Base-by-base conservation (phyloP, 2,888 invertebrate species). In the Magallana nippona region DNA sequence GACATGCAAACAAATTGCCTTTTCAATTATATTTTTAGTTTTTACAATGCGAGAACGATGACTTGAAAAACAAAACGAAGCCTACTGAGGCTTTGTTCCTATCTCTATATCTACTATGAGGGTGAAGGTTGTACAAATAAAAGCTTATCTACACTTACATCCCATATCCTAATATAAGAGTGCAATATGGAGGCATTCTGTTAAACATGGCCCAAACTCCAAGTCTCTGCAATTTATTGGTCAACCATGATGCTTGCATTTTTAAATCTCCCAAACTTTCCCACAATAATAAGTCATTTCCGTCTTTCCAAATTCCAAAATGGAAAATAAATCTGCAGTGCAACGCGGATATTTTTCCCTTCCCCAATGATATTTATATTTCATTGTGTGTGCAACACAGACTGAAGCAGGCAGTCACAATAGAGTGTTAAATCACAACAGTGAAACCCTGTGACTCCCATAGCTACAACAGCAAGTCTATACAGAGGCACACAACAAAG, bases 371-470 rank as follows among this genome's bases (percentile, higher is more conserved):
- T 13, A 32, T 13, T 27, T 22, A 3, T 22, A 22, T 22, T 71
- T 71, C 27, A 11, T 71, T 71, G 71, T 71, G 71, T 27, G 71
- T 71, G 15, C 15, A 13, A 71, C 27, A 71, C 15, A 32, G 22
- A 71, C 27, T 13, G n/a, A 71, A 27, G 71, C 71, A 71, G 71
- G 32, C 71, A 27, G 71, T 71, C 71, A 71, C 71, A 71, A 71
- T 71, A 32, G 32, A 15, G 22, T 10, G 71, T 71, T 71, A 15
- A 13, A 13, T 32, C 22, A 71, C 71, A 71, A 71, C 71, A 71
- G 32, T 22, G 71, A 11, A 22, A 71, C 71, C 22, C 15, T 22
- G 71, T 71, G 44, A 44, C 44, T 5, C 44, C 44, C 27, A 71
- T 15, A 27, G 71, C 27, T 15, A 71, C 22, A 27, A 71, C 71